Evolutionary conservation across 2,113 vertebrate species (phyloP).

Genomic region (Murina feae): DNA sequence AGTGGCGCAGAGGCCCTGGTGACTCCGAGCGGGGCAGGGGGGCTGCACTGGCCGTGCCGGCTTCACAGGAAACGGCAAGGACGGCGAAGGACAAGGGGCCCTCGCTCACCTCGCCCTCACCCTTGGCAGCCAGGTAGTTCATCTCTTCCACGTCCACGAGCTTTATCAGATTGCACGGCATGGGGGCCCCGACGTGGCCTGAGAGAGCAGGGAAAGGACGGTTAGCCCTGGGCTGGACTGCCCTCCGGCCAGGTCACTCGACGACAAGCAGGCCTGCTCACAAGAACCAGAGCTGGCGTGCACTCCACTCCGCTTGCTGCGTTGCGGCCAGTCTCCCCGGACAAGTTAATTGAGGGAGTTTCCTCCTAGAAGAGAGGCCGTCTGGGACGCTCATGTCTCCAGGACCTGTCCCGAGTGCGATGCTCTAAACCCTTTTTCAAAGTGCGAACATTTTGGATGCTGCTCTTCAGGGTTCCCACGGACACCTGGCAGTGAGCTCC

Average conservation of each 20-base stretch:
- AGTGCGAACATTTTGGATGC: not conserved
- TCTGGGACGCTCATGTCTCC: not conserved
- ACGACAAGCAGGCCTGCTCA: not conserved
- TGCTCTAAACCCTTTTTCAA: not conserved
- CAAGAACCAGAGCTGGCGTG: not conserved
- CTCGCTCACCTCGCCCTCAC: constrained; percentile 94
- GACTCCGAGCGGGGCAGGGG: accelerated
- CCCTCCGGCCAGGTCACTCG: not conserved
- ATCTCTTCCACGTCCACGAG: constrained; percentile 95
- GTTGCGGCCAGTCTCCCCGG: not conserved
- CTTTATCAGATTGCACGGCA: constrained; percentile 92
- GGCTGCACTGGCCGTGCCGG: accelerated
- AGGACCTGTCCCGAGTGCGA: not conserved
- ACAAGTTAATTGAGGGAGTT: not conserved
- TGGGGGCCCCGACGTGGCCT: constrained; percentile 96
- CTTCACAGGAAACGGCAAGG: accelerated
- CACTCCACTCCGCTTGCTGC: not conserved
- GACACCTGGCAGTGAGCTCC: not conserved
- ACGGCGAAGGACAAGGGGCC: accelerated
- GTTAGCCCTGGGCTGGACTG: not conserved
- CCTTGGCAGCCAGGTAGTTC: constrained; percentile 93
- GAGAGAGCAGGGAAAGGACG: not conserved
- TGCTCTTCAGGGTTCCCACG: not conserved
- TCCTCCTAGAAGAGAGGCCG: not conserved
- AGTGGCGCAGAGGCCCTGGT: not conserved